phyloP scores from a whole-genome alignment of 2,113 vertebrate species.

The Podarcis raffonei region DNA sequence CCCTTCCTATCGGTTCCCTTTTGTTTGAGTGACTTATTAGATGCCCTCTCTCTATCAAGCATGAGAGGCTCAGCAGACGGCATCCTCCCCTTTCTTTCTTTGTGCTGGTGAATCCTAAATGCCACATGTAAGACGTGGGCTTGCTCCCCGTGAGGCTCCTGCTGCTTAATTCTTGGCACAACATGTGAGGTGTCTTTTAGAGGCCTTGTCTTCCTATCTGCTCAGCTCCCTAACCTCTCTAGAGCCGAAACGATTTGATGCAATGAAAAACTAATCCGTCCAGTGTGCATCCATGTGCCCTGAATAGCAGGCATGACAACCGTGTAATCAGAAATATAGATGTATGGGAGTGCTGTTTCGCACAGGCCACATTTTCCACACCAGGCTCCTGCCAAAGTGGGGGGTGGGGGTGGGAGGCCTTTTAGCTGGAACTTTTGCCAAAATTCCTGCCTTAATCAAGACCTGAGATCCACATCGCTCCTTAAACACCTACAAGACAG shows the following conservation, averaged over 20 bases:
- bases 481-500: neutral
- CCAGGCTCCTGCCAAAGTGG: neutral
- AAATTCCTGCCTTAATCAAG: neutral
- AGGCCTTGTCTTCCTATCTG: neutral
- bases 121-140: fast-evolving
- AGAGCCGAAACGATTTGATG: neutral
- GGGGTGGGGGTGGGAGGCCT: too few relatives aligned
- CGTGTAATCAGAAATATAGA: neutral
- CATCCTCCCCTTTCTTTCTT: neutral
- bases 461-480: neutral
- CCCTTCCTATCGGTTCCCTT: constrained; percentile 1
- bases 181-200: neutral
- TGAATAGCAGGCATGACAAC: neutral
- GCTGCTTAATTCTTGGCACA: neutral
- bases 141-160: neutral
- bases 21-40: constrained; percentile 9
- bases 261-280: neutral
- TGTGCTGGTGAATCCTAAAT: neutral
- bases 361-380: neutral
- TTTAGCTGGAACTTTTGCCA: neutral
- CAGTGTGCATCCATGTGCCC: too few relatives aligned
- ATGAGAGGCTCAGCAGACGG: neutral
- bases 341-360: neutral
- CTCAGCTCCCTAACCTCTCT: neutral
- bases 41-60: neutral